Base-by-base conservation (phyloP, 1,140 invertebrate genomes). In the Sipha flava region DNA sequence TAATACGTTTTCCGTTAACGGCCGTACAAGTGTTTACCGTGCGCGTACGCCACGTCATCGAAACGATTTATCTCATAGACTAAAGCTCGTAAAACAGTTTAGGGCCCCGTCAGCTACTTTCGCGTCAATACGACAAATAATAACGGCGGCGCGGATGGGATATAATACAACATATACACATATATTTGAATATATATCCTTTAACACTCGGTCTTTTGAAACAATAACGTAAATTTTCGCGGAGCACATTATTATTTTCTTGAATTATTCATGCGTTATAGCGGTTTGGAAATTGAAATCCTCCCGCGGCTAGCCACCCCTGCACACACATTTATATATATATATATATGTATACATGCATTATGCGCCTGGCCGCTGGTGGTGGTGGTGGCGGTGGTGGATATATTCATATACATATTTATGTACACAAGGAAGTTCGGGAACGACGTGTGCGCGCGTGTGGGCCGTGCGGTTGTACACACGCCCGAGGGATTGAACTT, bases 191-290 rank as follows among this genome's bases (percentile, higher is more conserved):
- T 59, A 31, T 62, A 18, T 1, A 31, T 26, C 14, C 14, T 6
- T 43, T 43, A 43, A n/a, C 10, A 14, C 59, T 7, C 62, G 40
- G 49, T 75, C 43, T 34, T 75, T 54, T 75, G 72, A 75, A 75
- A 75, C 72, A 75, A 75, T 75, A 75, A 75, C 72, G 47, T 12
- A 57, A 73, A 29, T 37, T 73, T 73, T 73, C 45, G 23, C 31
- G 31, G 21, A 12, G 72, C 49, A 23, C 49, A 40, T 75, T 75
- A 75, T 75, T 75, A 57, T 75, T 57, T 75, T 57, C 72, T 75
- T 75, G 72, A 75, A 75, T 75, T 75, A 75, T 75, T 75, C 72
- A 75, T 75, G 72, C 52, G 49, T 75, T 40, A 40, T 40, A 40
- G 72, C 18, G 72, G 72, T 57, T 57, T 75, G 72, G 31, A 75